These are phyloP conservation scores for Drosophila lutescens DNA, from an alignment of 2,888 invertebrate genomes.

Conservation along the genomic window DNA sequence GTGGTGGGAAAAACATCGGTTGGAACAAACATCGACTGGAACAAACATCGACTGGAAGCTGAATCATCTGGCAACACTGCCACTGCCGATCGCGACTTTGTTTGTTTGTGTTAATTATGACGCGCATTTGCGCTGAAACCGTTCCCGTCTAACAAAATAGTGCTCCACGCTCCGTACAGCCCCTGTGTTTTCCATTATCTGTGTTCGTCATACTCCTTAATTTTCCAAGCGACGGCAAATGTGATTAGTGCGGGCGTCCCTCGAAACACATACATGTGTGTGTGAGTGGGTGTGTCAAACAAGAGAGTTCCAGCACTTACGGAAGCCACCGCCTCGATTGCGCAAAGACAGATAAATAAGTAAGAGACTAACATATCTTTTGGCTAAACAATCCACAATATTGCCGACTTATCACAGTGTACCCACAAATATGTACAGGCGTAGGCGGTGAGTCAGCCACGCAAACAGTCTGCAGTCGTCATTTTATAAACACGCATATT, in stretches of 20 bases:
- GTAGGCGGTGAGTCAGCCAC: conserved; percentile 30
- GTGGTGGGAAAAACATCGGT: too few species aligned
- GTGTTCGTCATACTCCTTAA: conserved; percentile 3
- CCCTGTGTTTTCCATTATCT: not conserved
- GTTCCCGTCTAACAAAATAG: not conserved
- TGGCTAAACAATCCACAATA: not conserved
- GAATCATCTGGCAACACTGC: too few species aligned
- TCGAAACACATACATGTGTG: not conserved
- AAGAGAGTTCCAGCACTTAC: not conserved
- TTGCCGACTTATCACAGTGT: not conserved
- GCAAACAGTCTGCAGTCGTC: conserved; percentile 14
- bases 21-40: too few species aligned
- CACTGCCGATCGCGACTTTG: not conserved
- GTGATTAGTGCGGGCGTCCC: conserved; percentile 9
- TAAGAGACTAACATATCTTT: conserved; percentile 3
- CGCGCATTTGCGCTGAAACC: conserved; percentile 7
- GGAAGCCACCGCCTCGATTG: conserved; percentile 22
- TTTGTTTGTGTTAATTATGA: conserved; percentile 10
- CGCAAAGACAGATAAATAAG: conserved; percentile 20
- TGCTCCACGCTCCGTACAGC: not conserved
- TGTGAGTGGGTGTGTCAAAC: conserved; percentile 3
- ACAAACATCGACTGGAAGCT: too few species aligned
- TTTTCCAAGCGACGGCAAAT: not conserved
- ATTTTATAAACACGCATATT: not conserved
- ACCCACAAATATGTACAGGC: conserved; percentile 11